Evolutionary conservation across 2,797 vertebrate genomes (phyloP), one percentile per base, ranked within the genome.

Genomic region (Euphonia xanthogaster): DNA sequence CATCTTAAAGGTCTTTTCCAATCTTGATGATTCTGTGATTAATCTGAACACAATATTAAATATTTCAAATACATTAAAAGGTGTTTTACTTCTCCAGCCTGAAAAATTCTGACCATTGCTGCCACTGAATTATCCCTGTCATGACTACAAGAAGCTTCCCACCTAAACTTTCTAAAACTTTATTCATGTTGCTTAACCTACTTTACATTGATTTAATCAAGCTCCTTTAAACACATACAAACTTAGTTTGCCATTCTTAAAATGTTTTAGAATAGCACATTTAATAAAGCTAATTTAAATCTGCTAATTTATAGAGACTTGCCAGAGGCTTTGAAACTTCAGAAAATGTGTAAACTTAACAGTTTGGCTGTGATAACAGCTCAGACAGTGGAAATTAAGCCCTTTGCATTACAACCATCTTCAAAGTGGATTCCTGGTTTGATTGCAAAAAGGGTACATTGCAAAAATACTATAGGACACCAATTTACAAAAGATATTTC

Each of bases 241-340:
- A 96, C 87, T 97, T 89, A 63, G 72, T 89, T 94, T 95, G 93
- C 62, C 57, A 94, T 94, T 97, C 95, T 95, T 96, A 96, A 81
- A 94, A 96, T 95, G 90, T 94, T 97, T 97, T 95, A 95, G 95
- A 97, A 98, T 95, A 97, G 96, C 96, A 96, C 93, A 96, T 97
- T 98, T 97, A 98, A 98, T 98, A 97, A 98, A 97, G 90, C 96
- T 97, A 96, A 97, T 97, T 97, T 97, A 97, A 98, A 97, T 97
- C 94, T 42, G 93, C 95, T 98, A 98, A 98, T 98, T 97, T 97
- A 97, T 95, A 98, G 85, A 74, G 90, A 93, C 95, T 95, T 97
- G 97, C 97, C 97, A 96, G 67, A 97, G 95, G 97, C 97, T 97
- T 97, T 97, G 88, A 97, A 97, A 96, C 81, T 80, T 67, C 93